phyloP scores from a whole-genome alignment of 2,797 vertebrate species.

The Poecile montanus region DNA sequence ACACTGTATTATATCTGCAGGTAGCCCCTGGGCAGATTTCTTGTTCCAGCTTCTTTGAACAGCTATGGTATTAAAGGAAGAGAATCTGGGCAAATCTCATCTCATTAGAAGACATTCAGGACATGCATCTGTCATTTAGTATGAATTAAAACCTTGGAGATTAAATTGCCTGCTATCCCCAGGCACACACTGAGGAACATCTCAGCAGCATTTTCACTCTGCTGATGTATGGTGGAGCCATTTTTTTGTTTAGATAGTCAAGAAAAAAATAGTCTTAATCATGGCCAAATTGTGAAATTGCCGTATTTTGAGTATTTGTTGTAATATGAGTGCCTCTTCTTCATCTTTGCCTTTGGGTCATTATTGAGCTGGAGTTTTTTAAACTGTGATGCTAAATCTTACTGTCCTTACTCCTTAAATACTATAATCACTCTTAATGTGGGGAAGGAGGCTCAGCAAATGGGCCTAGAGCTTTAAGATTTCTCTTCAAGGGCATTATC shows the following conservation, averaged over 20 bases:
- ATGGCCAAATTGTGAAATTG: background rate
- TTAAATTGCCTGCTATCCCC: background rate
- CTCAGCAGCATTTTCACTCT: background rate
- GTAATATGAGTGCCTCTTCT: background rate
- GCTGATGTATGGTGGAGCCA: background rate
- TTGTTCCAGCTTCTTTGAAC: background rate
- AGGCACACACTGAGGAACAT: background rate
- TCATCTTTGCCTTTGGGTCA: background rate
- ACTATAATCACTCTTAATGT: slow-evolving; percentile 13
- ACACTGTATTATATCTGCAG: background rate
- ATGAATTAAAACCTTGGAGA: slow-evolving; percentile 30
- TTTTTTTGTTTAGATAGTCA: background rate
- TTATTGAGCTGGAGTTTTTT: background rate
- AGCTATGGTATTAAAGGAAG: background rate
- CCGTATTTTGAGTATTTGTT: background rate
- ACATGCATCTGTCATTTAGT: background rate
- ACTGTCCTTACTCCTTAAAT: background rate
- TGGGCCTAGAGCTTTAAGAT: slow-evolving; percentile 1
- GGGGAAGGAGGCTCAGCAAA: slow-evolving; percentile 16
- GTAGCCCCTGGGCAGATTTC: background rate
- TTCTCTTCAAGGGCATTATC: background rate
- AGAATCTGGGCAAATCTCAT: background rate
- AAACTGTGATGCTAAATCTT: background rate
- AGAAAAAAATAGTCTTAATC: background rate
- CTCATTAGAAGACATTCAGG: slow-evolving; percentile 36